phyloP scores from a whole-genome alignment of 2,113 vertebrate species.

The Ranitomeya variabilis region DNA sequence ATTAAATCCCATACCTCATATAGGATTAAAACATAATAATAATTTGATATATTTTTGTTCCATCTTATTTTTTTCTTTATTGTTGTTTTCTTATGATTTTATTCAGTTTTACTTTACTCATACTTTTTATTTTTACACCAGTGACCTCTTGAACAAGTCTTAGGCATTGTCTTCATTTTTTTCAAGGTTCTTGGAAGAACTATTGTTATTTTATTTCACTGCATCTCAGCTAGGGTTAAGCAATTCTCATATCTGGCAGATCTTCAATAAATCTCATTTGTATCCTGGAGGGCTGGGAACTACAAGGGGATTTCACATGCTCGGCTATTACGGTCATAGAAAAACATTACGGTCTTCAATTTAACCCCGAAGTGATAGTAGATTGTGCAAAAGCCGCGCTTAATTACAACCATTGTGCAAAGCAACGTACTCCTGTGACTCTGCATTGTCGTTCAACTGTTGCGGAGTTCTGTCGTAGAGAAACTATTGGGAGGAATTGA shows the following conservation, averaged over 20 bases:
- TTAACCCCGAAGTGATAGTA: neutral
- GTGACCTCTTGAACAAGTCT: neutral
- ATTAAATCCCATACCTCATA: conserved; percentile 17
- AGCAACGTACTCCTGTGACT: neutral
- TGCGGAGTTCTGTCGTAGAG: too few relatives aligned
- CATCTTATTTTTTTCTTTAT: neutral
- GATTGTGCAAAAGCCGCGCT: neutral
- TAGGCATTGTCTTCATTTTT: neutral
- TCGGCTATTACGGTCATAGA: neutral
- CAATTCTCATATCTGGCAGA: neutral
- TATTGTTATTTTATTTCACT: conserved; percentile 7
- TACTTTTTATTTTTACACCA: neutral
- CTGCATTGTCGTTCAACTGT: neutral
- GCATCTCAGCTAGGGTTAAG: neutral
- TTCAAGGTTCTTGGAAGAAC: neutral
- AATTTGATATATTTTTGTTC: neutral
- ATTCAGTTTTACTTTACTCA: too few relatives aligned
- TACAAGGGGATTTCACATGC: neutral
- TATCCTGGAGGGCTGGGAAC: neutral
- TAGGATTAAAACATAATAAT: neutral
- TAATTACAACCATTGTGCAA: too few relatives aligned
- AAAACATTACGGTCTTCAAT: neutral
- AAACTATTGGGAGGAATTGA: too few relatives aligned
- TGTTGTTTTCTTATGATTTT: too few relatives aligned
- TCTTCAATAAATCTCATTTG: neutral